phyloP scores from a whole-genome alignment of 2,113 vertebrate genomes.

The Varanus salvator region DNA sequence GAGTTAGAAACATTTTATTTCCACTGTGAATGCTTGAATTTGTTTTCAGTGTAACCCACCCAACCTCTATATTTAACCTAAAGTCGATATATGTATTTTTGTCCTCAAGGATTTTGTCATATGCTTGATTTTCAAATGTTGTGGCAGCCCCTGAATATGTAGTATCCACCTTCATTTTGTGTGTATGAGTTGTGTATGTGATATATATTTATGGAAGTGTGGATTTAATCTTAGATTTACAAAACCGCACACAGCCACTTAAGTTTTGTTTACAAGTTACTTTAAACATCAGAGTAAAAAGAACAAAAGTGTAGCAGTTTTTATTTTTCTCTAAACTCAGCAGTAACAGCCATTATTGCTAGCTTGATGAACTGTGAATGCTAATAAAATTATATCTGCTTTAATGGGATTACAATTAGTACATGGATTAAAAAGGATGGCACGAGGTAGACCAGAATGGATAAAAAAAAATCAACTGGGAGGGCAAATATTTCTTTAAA shows the following conservation, averaged over 20 bases:
- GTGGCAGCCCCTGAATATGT: neutral
- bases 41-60: slow-evolving; percentile 2
- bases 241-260: slow-evolving; percentile 1
- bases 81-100: slow-evolving; percentile 7
- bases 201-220: neutral
- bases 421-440: slow-evolving; percentile 77
- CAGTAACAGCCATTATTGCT: slow-evolving; percentile 73
- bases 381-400: slow-evolving; percentile 83
- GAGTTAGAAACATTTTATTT: slow-evolving; percentile 8
- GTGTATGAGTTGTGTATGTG: neutral
- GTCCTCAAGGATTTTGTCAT: neutral
- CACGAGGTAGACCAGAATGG: slow-evolving; percentile 46
- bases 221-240: slow-evolving; percentile 16
- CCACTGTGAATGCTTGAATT: neutral
- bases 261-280: slow-evolving; percentile 56
- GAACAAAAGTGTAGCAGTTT: slow-evolving; percentile 33
- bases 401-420: slow-evolving; percentile 83
- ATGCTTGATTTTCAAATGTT: slow-evolving; percentile 7
- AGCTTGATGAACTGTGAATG: slow-evolving; percentile 81
- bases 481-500: slow-evolving; percentile 52
- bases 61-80: neutral
- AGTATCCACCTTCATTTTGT: neutral
- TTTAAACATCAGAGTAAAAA: slow-evolving; percentile 43
- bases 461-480: slow-evolving; percentile 30
- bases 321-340: slow-evolving; percentile 60